Percentiles rank a stretch among this genome's conserved stretches.
Conservation (phyloP, 1,140 invertebrate genomes). For the Drosophila willistoni region DNA sequence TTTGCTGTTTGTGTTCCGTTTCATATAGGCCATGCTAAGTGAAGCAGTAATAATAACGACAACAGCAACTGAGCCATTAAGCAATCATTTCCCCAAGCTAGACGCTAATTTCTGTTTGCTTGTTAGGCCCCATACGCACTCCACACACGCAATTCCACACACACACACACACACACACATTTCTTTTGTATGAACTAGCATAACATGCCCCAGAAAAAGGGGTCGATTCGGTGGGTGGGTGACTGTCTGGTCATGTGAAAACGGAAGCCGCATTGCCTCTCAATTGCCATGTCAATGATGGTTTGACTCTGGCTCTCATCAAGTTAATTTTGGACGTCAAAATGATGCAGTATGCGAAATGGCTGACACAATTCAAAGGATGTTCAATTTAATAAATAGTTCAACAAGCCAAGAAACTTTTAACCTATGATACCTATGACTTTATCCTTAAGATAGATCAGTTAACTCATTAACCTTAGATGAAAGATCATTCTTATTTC, state of each 20-base stretch:
- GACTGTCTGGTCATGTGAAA: slow-evolving; percentile 39
- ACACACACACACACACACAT: slow-evolving; percentile 18
- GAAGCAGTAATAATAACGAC: neutral
- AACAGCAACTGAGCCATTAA: slow-evolving; percentile 19
- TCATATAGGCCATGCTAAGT: slow-evolving; percentile 11
- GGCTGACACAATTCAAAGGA: neutral
- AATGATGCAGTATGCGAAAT: neutral
- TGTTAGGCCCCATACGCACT: slow-evolving; percentile 22
- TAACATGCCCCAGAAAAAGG: slow-evolving; percentile 8
- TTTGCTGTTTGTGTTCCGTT: slow-evolving; percentile 27
- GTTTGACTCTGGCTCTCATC: slow-evolving; percentile 50
- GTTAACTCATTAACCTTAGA: too few relatives aligned
- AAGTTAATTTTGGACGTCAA: slow-evolving; percentile 26
- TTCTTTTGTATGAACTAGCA: slow-evolving; percentile 13
- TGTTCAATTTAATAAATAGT: neutral
- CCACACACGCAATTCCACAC: slow-evolving; percentile 1
- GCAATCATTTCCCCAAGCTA: slow-evolving; percentile 43
- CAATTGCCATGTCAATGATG: slow-evolving; percentile 58
- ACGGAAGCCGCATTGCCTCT: slow-evolving; percentile 47
- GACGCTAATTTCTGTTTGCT: slow-evolving; percentile 52
- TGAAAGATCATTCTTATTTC: too few relatives aligned
- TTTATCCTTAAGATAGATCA: too few relatives aligned
- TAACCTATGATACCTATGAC: too few relatives aligned
- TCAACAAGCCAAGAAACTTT: neutral
- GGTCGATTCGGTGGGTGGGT: neutral